Percentiles rank a stretch among this genome's conserved stretches.
Conservation (phyloP, 2,797 vertebrate genomes). For the Catamblyrhynchus diadema region DNA sequence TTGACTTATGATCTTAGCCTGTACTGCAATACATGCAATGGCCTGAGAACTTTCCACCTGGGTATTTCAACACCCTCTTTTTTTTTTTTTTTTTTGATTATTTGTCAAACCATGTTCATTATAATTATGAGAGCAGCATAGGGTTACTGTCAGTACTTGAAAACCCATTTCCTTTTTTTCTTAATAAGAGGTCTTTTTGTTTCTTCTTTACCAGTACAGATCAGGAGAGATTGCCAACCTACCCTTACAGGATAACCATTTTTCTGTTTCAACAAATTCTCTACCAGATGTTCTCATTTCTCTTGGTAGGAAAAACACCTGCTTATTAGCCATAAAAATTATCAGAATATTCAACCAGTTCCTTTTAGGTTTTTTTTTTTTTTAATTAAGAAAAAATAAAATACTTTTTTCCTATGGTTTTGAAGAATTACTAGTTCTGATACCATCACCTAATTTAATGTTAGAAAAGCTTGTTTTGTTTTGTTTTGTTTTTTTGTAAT, state of each 20-base stretch:
- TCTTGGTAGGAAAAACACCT: background rate
- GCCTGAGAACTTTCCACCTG: background rate
- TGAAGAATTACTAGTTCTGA: background rate
- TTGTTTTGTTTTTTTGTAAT: background rate
- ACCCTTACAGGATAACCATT: background rate
- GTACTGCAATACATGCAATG: background rate
- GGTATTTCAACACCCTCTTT: background rate
- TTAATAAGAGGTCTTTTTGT: background rate
- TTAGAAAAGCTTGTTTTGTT: fast-evolving
- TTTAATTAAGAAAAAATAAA: background rate
- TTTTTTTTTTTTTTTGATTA: background rate
- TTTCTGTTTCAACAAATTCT: background rate
- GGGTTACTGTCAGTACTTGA: fast-evolving
- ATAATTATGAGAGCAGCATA: background rate
- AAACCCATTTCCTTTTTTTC: background rate
- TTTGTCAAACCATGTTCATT: background rate
- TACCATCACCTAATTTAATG: background rate
- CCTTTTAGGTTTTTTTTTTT: background rate
- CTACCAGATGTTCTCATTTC: background rate
- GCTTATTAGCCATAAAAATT: background rate
- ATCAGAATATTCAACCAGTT: background rate
- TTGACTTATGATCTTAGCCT: background rate
- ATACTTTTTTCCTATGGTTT: background rate
- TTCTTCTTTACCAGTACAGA: background rate
- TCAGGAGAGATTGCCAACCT: background rate